Evolutionary conservation across 2,888 invertebrate species (phyloP).

Genomic region (Cenopis cana): DNA sequence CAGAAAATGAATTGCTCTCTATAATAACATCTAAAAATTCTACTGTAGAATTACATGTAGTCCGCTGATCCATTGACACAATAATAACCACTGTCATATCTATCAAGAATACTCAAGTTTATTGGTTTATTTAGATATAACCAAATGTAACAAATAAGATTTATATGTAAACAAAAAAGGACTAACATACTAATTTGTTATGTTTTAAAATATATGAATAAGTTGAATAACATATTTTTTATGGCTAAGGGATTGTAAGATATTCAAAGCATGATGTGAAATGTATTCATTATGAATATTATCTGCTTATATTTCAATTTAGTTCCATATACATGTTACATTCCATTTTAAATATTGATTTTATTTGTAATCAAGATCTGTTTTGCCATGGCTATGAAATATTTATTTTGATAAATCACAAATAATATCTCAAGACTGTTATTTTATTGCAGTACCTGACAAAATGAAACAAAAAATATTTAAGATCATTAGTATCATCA

Average conservation of each 20-base stretch:
- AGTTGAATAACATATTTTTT: background rate
- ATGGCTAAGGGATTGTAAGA: background rate
- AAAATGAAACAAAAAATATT: background rate
- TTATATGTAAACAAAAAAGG: constrained; percentile 6
- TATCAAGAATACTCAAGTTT: constrained; percentile 50
- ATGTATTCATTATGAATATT: background rate
- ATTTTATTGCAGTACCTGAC: constrained; percentile 35
- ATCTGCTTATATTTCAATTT: background rate
- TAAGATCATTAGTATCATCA: constrained; percentile 1
- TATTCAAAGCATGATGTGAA: background rate
- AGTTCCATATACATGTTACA: constrained; percentile 23
- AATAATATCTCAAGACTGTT: constrained; percentile 12
- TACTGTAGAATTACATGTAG: constrained; percentile 92
- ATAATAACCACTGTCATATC: constrained; percentile 29
- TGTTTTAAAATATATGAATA: background rate
- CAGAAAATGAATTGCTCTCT: constrained; percentile 88
- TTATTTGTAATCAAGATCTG: constrained; percentile 1
- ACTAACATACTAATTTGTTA: constrained; percentile 32
- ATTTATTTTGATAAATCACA: background rate
- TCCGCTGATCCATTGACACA: constrained; percentile 84
- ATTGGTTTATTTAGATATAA: constrained; percentile 33
- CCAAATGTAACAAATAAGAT: constrained; percentile 19
- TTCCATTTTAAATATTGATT: constrained; percentile 22
- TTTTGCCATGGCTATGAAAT: background rate
- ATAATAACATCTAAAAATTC: constrained; percentile 90